Percentiles rank a stretch among this genome's conserved stretches.
Evolutionary conservation across 2,888 invertebrate species (phyloP).

Genomic region (Cryptosula pallasiana): DNA sequence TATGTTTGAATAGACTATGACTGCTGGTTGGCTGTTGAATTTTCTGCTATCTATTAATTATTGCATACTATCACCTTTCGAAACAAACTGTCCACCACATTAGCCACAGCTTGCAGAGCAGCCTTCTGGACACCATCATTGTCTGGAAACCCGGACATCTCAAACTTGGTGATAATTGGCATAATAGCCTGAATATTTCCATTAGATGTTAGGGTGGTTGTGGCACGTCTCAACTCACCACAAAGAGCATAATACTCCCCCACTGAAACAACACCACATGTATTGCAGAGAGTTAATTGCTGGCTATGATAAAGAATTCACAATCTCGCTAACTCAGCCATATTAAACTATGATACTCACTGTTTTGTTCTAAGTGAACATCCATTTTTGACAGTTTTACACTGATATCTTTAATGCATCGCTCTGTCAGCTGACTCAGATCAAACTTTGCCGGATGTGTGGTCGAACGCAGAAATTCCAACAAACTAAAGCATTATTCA

Average conservation of each 20-base stretch:
- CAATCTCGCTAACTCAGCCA: too few species aligned
- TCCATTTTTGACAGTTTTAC: not conserved
- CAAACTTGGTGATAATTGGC: not conserved
- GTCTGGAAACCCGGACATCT: constrained; percentile 3
- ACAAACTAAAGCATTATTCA: not conserved
- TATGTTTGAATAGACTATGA: too few species aligned
- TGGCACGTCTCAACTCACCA: not conserved
- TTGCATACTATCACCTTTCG: not conserved
- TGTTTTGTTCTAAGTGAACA: not conserved
- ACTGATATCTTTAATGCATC: not conserved
- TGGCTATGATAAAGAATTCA: too few species aligned
- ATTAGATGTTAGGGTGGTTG: not conserved
- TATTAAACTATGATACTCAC: too few species aligned
- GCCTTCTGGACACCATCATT: not conserved
- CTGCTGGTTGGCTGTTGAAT: too few species aligned
- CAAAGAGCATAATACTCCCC: not conserved
- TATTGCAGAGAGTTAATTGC: too few species aligned
- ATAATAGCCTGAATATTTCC: not conserved
- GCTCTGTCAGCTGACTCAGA: not conserved
- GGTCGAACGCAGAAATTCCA: not conserved
- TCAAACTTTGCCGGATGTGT: not conserved
- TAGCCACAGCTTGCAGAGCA: not conserved
- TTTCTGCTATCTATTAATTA: too few species aligned
- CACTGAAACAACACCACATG: too few species aligned
- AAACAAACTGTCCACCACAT: not conserved